A percentile compares a stretch with the other conserved stretches of the same genome.
phyloP scores from a whole-genome alignment of 2,797 vertebrate species.

The Acanthis flammea region DNA sequence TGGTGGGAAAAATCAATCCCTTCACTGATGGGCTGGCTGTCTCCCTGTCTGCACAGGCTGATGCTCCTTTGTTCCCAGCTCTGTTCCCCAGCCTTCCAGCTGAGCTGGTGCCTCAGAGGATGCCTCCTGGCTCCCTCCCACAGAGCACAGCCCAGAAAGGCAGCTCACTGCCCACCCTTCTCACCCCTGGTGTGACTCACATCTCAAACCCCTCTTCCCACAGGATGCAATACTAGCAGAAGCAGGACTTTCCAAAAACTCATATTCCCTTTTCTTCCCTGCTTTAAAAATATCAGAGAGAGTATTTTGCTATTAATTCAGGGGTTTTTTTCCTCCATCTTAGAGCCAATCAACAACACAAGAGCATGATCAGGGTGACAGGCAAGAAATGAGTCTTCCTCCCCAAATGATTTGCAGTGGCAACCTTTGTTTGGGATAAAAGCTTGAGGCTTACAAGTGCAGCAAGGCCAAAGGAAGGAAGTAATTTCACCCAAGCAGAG shows the following conservation, averaged over 20 bases:
- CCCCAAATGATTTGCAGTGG: background rate
- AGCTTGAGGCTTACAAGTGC: background rate
- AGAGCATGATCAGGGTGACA: background rate
- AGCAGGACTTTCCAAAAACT: background rate
- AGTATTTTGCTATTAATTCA: background rate
- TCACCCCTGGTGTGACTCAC: background rate
- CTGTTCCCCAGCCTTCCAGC: conserved; percentile 32
- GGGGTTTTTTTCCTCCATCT: background rate
- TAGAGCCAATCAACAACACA: background rate
- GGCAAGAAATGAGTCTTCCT: background rate
- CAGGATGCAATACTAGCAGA: background rate
- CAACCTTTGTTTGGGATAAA: background rate
- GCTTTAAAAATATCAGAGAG: background rate
- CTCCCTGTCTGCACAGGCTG: conserved; percentile 35
- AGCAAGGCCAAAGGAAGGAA: background rate
- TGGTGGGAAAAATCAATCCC: conserved; percentile 50
- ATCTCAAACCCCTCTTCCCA: background rate
- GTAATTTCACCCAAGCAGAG: background rate
- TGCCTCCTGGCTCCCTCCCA: conserved; percentile 14
- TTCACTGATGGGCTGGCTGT: conserved; percentile 36
- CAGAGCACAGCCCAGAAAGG: background rate
- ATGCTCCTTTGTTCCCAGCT: conserved; percentile 52
- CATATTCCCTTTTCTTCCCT: background rate
- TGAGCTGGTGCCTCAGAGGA: conserved; percentile 54
- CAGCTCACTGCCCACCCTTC: background rate